A percentile compares a stretch with the other conserved stretches of the same genome.
These are phyloP conservation scores for Tiliacea aurago DNA, from an alignment of 2,888 invertebrate genomes.

Conservation along the genomic window DNA sequence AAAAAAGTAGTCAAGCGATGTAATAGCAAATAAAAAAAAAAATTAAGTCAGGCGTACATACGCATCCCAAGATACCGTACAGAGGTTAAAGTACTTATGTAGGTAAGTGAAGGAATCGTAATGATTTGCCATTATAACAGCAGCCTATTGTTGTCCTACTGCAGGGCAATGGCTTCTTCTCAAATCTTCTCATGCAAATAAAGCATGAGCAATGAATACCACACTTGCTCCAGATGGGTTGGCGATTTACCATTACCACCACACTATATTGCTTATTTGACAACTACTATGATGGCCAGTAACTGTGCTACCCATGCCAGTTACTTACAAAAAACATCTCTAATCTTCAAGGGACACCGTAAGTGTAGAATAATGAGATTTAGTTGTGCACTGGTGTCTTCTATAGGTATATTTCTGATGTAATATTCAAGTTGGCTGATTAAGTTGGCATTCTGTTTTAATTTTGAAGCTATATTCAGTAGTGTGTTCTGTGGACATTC, in stretches of 20 bases:
- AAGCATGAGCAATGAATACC: no score
- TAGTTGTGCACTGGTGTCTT: constrained; percentile 54
- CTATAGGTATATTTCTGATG: constrained; percentile 52
- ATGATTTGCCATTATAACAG: no score
- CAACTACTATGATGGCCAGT: no score
- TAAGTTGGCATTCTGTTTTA: constrained; percentile 41
- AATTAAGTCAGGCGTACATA: no score
- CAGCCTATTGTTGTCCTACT: no score
- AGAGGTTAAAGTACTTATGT: neutral
- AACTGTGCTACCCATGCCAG: neutral
- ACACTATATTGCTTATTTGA: no score
- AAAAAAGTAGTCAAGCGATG: neutral
- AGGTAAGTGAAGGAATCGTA: no score
- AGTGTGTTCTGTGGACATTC: neutral
- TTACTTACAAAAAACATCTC: neutral
- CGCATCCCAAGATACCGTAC: neutral
- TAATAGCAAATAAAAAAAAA: neutral
- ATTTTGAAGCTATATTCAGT: constrained; percentile 16
- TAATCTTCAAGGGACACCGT: fast-evolving
- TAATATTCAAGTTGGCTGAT: constrained; percentile 58
- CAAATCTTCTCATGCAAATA: no score
- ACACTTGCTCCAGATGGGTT: no score
- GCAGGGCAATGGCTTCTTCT: no score
- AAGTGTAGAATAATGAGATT: constrained; percentile 51
- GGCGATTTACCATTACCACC: no score